phyloP scores from a whole-genome alignment of 2,797 vertebrate genomes.

The Malurus leucopterus region DNA sequence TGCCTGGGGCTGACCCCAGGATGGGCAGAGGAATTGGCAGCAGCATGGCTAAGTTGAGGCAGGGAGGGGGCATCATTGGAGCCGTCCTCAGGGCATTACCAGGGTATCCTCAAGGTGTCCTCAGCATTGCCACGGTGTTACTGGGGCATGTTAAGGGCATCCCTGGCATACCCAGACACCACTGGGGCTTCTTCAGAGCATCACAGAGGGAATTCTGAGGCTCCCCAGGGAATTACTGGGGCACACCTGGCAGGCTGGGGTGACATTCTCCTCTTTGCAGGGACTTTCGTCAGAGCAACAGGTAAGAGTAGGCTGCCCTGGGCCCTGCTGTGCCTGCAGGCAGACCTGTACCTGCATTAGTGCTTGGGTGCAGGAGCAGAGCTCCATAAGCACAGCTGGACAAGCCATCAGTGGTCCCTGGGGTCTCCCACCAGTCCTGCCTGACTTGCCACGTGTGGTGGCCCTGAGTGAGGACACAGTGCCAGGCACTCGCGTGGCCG shows the following conservation, averaged over 20 bases:
- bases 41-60: neutral
- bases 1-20: neutral
- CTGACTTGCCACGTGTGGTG: slow-evolving; percentile 31
- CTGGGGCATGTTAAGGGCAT: neutral
- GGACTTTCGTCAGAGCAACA: neutral
- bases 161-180: neutral
- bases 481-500: neutral
- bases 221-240: neutral
- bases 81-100: no score
- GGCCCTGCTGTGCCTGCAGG: neutral
- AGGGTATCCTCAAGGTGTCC: no score
- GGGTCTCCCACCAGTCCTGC: slow-evolving; percentile 1
- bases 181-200: neutral
- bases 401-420: rapidly evolving
- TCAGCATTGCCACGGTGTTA: neutral
- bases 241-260: neutral
- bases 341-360: rapidly evolving
- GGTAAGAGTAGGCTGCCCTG: neutral
- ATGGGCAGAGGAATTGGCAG: neutral
- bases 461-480: slow-evolving; percentile 37
- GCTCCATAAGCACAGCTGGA: neutral
- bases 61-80: neutral
- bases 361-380: neutral
- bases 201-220: neutral
- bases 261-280: slow-evolving; percentile 20